Percentiles rank a stretch among this genome's conserved stretches.
phyloP scores from a whole-genome alignment of 2,888 invertebrate genomes.

The Lasioglossum calceatum region DNA sequence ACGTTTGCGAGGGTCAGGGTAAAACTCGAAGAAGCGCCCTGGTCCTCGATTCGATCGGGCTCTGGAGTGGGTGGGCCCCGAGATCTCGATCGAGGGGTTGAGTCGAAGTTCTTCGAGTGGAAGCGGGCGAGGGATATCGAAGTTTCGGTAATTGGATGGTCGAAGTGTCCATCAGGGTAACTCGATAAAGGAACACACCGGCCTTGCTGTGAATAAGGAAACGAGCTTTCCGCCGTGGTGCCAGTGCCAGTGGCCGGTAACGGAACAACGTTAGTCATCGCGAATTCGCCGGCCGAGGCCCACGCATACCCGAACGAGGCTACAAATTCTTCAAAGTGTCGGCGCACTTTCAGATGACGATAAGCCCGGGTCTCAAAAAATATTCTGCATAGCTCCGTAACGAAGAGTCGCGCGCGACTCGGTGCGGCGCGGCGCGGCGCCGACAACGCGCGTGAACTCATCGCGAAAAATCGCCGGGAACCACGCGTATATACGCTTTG shows the following conservation, averaged over 20 bases:
- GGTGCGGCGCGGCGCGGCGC: background rate
- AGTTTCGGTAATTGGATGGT: background rate
- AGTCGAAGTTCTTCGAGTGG: background rate
- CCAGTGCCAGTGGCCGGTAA: conserved; percentile 25
- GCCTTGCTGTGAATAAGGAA: conserved; percentile 36
- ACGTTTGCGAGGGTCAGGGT: background rate
- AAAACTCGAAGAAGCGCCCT: background rate
- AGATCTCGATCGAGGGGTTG: background rate
- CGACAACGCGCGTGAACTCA: conserved; percentile 44
- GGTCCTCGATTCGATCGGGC: background rate
- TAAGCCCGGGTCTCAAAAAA: conserved; percentile 56
- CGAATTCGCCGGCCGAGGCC: conserved; percentile 48
- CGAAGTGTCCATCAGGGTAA: background rate
- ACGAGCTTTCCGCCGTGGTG: conserved; percentile 18
- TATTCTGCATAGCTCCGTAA: conserved; percentile 71
- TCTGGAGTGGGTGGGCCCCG: background rate
- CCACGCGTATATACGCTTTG: conserved; percentile 27
- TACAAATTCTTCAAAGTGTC: conserved; percentile 56
- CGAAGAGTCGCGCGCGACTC: conserved; percentile 53
- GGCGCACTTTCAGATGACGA: conserved; percentile 65
- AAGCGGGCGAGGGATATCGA: background rate
- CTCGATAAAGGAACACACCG: background rate
- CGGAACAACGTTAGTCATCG: conserved; percentile 57
- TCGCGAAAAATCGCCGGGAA: conserved; percentile 55
- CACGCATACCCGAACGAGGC: conserved; percentile 58